phyloP scores from a whole-genome alignment of 2,797 vertebrate genomes.

The Lagodon rhomboides region DNA sequence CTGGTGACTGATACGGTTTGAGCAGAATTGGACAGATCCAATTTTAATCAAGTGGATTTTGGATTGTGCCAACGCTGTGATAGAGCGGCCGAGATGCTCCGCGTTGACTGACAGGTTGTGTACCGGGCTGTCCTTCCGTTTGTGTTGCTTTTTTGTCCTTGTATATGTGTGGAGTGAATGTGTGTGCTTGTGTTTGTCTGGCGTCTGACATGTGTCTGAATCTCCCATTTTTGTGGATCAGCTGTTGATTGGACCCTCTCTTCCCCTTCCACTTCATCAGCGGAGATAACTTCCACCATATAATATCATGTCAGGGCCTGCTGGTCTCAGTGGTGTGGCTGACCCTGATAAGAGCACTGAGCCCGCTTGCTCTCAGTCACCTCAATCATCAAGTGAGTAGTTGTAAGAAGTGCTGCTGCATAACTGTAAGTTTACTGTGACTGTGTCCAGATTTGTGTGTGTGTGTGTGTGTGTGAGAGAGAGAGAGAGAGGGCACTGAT shows the following conservation, averaged over 20 bases:
- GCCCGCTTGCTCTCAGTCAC: constrained; percentile 50
- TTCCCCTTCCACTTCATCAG: constrained; percentile 62
- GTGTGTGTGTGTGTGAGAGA: not conserved
- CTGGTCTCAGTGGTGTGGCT: constrained; percentile 69
- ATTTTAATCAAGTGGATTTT: constrained; percentile 77
- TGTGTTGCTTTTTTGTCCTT: constrained; percentile 38
- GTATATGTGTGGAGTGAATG: constrained; percentile 17
- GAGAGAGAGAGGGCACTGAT: not conserved
- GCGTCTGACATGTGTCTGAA: constrained; percentile 52
- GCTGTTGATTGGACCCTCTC: constrained; percentile 59
- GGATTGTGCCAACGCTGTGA: constrained; percentile 52
- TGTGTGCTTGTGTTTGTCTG: constrained; percentile 31
- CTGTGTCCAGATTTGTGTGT: constrained; percentile 34
- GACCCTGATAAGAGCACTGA: constrained; percentile 77
- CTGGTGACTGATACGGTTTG: constrained; percentile 62
- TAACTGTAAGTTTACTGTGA: not conserved
- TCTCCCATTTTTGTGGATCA: constrained; percentile 49
- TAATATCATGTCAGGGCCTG: constrained; percentile 70
- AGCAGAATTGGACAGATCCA: constrained; percentile 73
- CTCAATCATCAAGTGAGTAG: constrained; percentile 65
- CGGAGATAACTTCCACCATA: constrained; percentile 69
- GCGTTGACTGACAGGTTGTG: constrained; percentile 61
- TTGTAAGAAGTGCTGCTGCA: not conserved
- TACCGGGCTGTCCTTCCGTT: constrained; percentile 43
- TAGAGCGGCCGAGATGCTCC: constrained; percentile 49